Conservation (phyloP, 2,888 invertebrate species). For the Megastigmus dorsalis region DNA sequence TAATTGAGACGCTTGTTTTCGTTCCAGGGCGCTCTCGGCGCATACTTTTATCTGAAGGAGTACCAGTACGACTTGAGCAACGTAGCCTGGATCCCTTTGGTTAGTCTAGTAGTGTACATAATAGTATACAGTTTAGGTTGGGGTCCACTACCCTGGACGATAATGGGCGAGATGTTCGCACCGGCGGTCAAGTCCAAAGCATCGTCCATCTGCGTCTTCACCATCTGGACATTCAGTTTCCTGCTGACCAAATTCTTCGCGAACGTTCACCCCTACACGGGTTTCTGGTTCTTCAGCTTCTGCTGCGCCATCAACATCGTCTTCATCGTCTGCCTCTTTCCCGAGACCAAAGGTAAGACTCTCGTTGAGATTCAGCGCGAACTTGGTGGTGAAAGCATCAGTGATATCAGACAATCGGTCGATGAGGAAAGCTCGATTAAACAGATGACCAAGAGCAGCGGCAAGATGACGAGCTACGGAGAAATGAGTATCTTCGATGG, state of each 20-base stretch:
- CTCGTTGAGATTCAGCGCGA: slow-evolving; percentile 89
- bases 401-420: no score
- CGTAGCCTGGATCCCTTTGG: slow-evolving; percentile 82
- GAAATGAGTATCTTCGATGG: no score
- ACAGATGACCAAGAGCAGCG: no score
- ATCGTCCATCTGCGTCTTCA: slow-evolving; percentile 83
- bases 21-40: slow-evolving; percentile 76
- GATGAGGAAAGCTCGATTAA: no score
- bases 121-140: slow-evolving; percentile 82
- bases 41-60: slow-evolving; percentile 79
- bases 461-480: no score
- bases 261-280: slow-evolving; percentile 78
- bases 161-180: slow-evolving; percentile 87
- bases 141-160: slow-evolving; percentile 87
- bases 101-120: slow-evolving; percentile 82
- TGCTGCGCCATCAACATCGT: slow-evolving; percentile 79
- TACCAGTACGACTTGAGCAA: slow-evolving; percentile 73
- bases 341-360: slow-evolving; percentile 91
- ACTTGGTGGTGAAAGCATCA: no score
- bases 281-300: slow-evolving; percentile 83
- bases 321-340: slow-evolving; percentile 83
- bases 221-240: slow-evolving; percentile 85
- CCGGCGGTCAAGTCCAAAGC: slow-evolving; percentile 83
- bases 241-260: slow-evolving; percentile 83
- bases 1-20: neutral